Base-by-base conservation (phyloP, 2,113 vertebrate species). In the Xenopus laevis region DNA sequence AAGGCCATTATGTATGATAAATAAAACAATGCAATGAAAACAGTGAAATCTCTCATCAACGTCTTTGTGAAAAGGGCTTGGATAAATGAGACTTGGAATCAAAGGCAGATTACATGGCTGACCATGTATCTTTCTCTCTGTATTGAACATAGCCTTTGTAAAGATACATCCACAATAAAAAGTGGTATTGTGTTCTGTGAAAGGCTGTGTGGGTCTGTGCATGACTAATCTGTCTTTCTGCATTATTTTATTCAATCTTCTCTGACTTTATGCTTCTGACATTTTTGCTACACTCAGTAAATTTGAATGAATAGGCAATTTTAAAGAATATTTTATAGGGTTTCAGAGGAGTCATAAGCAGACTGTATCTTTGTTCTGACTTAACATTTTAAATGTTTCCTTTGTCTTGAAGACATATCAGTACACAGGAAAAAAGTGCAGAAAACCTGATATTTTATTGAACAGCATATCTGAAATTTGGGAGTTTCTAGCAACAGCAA, bases 211-310 rank as follows among this genome's bases (percentile, higher is more conserved):
- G 95, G 94, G 94, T 96, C 95, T 95, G 94, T 96, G 95, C 96
- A 95, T 98, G 96, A 98, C 97, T 99, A 98, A 98, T 98, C 96
- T 95, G 95, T 96, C 96, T 95, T 93, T 95, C 93, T 93, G 93
- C 93, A 97, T 98, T 97, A 97, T 98, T 98, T 98, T 98, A 99
- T 98, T 98, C 96, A 96, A 96, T 99, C 96, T 98, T 94, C 94
- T 93, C 94, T 94, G 95, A 96, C 95, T 98, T 98, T 98, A 97
- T 97, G 95, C 95, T 94, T 98, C 95, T 96, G 95, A 99, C 96
- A 98, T 99, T 99, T 97, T 97, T 98, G 95, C 95, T 94, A 94
- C 95, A 98, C 95, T 97, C 97, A 96, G 96, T 94, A 97, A 98
- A 95, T 98, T 97, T 97, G 92, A 98, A 95, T 98, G 95, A 98